Evolutionary conservation across 2,888 invertebrate species (phyloP), one percentile per base, ranked within the genome.

Genomic region (Elysia crispata): DNA sequence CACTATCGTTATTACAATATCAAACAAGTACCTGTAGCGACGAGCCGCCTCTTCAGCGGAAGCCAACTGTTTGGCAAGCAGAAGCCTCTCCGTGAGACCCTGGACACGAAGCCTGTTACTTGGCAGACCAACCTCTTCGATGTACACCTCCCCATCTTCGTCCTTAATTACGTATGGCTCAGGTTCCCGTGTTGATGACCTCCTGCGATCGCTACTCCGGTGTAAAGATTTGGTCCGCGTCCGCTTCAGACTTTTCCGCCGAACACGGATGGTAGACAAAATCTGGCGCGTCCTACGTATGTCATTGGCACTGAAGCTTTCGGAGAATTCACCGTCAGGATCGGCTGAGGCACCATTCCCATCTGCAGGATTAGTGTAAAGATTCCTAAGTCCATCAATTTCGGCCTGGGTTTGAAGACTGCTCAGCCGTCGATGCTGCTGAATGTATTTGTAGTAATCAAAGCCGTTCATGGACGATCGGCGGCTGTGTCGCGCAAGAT

Each of bases 121-220:
- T 72, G 81, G 81, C 67, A 81, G n/a, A 28, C 81, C 81, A 31
- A 64, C 41, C 25, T 79, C 60, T 31, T 81, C 81, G 50, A 64
- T 70, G 30, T 78, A 60, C 5, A 57, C 31, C 31, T 70, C 50
- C 28, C 69, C 75, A 41, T 25, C 30, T 13, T 31, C 66, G 31
- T 13, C 66, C n/a, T 54, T n/a, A 33, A 28, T 60, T 11, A 20
- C 67, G n/a, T 25, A 60, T 1, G 31, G 28, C 8, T 0, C 64
- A 11, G 49, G 66, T 8, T 64, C 64, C 23, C 30, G n/a, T n/a
- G 3, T 1, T 8, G 25, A 67, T 33, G 41, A 23, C 23, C 18
- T 54, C 0, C 23, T n/a, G 49, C 20, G 11, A 20, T 11, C 8
- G 41, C 50, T 28, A 8, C 31, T 20, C n/a, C 54, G 30, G 28